Percentiles rank a stretch among this genome's conserved stretches.
phyloP scores from a whole-genome alignment of 2,888 invertebrate genomes.

The Celastrina argiolus region DNA sequence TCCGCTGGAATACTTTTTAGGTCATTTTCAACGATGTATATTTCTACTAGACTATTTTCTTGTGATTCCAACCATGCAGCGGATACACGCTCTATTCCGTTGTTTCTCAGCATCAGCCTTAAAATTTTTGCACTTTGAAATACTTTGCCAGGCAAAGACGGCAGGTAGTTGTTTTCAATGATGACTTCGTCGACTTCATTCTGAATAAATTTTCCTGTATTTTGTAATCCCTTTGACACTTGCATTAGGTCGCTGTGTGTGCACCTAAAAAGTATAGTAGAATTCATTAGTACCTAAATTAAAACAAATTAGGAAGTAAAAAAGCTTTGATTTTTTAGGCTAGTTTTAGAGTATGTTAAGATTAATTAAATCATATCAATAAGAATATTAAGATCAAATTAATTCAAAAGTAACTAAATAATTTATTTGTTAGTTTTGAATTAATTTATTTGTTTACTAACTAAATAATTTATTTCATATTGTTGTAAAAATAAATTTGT shows the following conservation, averaged over 20 bases:
- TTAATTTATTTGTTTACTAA: neutral
- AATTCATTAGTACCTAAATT: neutral
- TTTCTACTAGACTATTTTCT: slow-evolving; percentile 86
- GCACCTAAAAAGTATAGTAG: slow-evolving; percentile 81
- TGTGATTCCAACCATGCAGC: slow-evolving; percentile 88
- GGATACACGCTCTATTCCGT: slow-evolving; percentile 88
- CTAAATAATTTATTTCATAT: neutral
- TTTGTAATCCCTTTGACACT: slow-evolving; percentile 85
- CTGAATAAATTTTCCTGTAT: slow-evolving; percentile 81
- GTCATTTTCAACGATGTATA: slow-evolving; percentile 91
- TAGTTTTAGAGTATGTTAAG: slow-evolving; percentile 6
- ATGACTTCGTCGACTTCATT: slow-evolving; percentile 90
- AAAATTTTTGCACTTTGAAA: slow-evolving; percentile 86
- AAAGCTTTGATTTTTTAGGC: neutral
- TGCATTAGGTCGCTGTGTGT: slow-evolving; percentile 92
- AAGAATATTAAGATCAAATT: neutral
- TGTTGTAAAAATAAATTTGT: neutral
- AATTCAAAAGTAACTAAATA: neutral
- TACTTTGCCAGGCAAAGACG: slow-evolving; percentile 89
- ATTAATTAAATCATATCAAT: neutral
- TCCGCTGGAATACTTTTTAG: slow-evolving; percentile 87
- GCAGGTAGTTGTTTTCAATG: slow-evolving; percentile 90
- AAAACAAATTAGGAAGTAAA: no score
- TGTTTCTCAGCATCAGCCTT: slow-evolving; percentile 89
- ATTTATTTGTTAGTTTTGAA: neutral